phyloP scores from a whole-genome alignment of 2,888 invertebrate species.

The Rhingia rostrata region DNA sequence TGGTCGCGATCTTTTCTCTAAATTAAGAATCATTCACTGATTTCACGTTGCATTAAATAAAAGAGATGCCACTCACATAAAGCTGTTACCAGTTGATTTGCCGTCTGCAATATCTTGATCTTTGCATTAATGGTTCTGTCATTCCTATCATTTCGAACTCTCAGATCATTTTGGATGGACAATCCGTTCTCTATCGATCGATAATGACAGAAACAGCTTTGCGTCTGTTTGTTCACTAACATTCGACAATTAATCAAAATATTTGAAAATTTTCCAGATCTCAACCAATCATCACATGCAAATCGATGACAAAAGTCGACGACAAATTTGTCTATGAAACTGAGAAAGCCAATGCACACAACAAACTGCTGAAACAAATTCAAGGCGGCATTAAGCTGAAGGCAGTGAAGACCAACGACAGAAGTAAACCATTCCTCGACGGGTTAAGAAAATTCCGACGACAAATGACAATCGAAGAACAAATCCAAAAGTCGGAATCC shows the following conservation, averaged over 20 bases:
- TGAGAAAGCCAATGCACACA: conserved; percentile 91
- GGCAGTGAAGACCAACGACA: conserved; percentile 91
- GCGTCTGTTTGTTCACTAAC: no score
- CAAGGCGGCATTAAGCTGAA: conserved; percentile 90
- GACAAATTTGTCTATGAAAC: conserved; percentile 94
- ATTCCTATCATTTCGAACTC: no score
- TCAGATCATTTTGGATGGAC: no score
- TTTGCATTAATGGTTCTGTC: no score
- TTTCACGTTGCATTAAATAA: no score
- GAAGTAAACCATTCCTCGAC: conserved; percentile 92
- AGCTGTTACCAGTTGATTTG: no score
- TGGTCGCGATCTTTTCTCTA: no score
- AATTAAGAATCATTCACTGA: no score
- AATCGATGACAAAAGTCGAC: conserved; percentile 87
- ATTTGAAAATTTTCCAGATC: conserved; percentile 82
- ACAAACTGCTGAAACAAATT: conserved; percentile 91
- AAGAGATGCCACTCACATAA: no score
- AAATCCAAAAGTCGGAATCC: conserved; percentile 92
- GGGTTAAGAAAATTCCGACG: conserved; percentile 93
- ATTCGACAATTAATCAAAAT: background rate
- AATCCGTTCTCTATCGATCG: no score
- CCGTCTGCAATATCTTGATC: no score
- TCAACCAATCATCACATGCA: conserved; percentile 85
- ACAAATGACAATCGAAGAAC: conserved; percentile 95
- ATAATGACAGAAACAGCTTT: no score